Evolutionary conservation across 37 sponge, comb jelly and placozoan genomes (phyloP), one percentile per base, ranked within the genome.

Genomic region (Mnemiopsis leidyi): DNA sequence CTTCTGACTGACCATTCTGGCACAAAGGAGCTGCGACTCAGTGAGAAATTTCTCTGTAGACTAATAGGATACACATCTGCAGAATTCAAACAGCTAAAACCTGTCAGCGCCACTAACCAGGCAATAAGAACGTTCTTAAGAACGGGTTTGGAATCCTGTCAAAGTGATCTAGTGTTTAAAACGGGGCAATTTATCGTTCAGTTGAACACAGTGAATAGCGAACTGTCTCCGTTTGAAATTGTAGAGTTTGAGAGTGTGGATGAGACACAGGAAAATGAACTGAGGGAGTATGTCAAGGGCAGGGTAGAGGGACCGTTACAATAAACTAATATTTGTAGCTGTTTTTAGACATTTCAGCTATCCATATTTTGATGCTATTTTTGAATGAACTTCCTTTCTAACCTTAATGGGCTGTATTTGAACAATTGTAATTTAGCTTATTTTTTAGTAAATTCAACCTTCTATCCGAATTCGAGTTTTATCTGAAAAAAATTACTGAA

Each of bases 101-200:
- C 40, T 9, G 90, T 85, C n/a, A 39, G 90, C 2, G 24, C 48
- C 3, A 40, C 61, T 0, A 40, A 85, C 48, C 90, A 39, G 24
- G 32, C 28, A 0, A 37, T 85, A 13, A 85, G 39, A 40, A 5
- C 61, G 26, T 85, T 40, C 29, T 18, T 85, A 13, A 85, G 90
- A 25, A 21, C 18, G 21, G 90, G 90, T 38, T 61, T 85, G 90
- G 90, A 85, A 26, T n/a, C 61, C 21, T 85, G 39, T 33, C 90
- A 85, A 25, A 39, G 25, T 9, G n/a, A 85, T 39, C 28, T 85
- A 3, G 36, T 3, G 26, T 85, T 85, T 26, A 9, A 36, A 37
- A 85, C 90, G 16, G 90, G 90, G 2, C 26, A 23, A 0, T 85
- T 85, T 21, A 25, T 29, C 26, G 26, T 85, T 40, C 61, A 85